Conservation (phyloP, 2,888 invertebrate genomes). For the Corbicula japonica region DNA sequence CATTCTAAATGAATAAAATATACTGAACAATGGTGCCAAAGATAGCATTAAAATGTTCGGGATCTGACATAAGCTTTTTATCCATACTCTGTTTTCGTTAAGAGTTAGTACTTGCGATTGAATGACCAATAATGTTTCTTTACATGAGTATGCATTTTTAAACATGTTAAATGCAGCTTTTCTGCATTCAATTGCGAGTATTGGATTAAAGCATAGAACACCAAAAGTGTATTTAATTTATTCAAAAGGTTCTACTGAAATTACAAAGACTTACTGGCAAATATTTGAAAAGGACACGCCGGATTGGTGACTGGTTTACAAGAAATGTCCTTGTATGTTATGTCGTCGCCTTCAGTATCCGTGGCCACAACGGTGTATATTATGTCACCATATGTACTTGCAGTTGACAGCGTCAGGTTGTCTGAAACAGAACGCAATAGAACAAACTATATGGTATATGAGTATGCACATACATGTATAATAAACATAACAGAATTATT, state of each 20-base stretch:
- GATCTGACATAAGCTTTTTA: too few species aligned
- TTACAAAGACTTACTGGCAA: constrained; percentile 50
- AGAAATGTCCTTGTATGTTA: constrained; percentile 40
- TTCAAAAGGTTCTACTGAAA: not conserved
- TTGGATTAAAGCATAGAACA: not conserved
- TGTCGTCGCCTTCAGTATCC: constrained; percentile 53
- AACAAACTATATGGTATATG: too few species aligned
- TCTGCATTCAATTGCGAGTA: not conserved
- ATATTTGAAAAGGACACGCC: constrained; percentile 55
- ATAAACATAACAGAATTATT: not conserved
- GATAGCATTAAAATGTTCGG: too few species aligned
- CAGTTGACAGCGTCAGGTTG: constrained; percentile 11
- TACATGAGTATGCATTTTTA: too few species aligned
- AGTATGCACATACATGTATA: too few species aligned
- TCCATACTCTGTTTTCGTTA: too few species aligned
- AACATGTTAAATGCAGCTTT: too few species aligned
- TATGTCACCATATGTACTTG: constrained; percentile 31
- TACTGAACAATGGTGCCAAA: too few species aligned
- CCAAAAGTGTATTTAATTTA: not conserved
- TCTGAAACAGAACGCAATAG: too few species aligned
- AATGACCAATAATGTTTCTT: too few species aligned
- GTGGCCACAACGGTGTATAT: constrained; percentile 51
- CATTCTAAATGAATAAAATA: too few species aligned
- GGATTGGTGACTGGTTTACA: constrained; percentile 41
- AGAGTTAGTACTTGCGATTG: too few species aligned